phyloP scores from a whole-genome alignment of 2,888 invertebrate species.

The Zygothrica quintamaculata region DNA sequence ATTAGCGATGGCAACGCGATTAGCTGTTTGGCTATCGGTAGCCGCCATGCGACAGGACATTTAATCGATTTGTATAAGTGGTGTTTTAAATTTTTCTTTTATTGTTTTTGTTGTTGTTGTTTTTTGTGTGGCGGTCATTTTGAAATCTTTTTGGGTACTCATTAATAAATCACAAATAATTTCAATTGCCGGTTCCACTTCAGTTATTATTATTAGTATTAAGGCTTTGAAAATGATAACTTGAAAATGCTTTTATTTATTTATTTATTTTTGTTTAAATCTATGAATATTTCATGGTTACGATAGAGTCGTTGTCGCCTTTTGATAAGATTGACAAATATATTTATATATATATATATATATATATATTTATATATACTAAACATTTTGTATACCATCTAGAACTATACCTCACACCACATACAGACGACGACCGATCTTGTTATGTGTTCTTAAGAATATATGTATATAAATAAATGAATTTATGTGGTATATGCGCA shows the following conservation, averaged over 20 bases:
- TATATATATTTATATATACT: slow-evolving; percentile 24
- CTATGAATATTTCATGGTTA: slow-evolving; percentile 70
- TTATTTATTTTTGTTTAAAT: slow-evolving; percentile 55
- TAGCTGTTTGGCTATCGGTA: slow-evolving; percentile 31
- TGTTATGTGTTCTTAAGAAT: slow-evolving; percentile 4
- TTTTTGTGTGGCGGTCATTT: too few species aligned
- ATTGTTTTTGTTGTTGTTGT: too few species aligned
- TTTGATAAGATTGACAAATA: slow-evolving; percentile 74
- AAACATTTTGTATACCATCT: too few species aligned
- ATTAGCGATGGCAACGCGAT: neutral
- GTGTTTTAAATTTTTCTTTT: too few species aligned
- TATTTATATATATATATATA: too few species aligned
- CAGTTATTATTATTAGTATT: slow-evolving; percentile 15
- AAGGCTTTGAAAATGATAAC: slow-evolving; percentile 41
- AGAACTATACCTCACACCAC: slow-evolving; percentile 30
- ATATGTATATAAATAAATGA: slow-evolving; percentile 14
- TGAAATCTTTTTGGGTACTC: slow-evolving; percentile 9
- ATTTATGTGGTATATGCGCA: slow-evolving; percentile 28
- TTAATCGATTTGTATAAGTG: slow-evolving; percentile 13
- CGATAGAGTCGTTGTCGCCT: slow-evolving; percentile 54
- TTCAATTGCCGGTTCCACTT: slow-evolving; percentile 39
- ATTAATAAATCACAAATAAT: slow-evolving; percentile 12
- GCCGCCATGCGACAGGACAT: slow-evolving; percentile 25
- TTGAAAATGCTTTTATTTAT: slow-evolving; percentile 48
- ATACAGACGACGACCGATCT: slow-evolving; percentile 48